Evolutionary conservation across 2,888 invertebrate species (phyloP).

Genomic region (Sinohyriopsis cumingii): DNA sequence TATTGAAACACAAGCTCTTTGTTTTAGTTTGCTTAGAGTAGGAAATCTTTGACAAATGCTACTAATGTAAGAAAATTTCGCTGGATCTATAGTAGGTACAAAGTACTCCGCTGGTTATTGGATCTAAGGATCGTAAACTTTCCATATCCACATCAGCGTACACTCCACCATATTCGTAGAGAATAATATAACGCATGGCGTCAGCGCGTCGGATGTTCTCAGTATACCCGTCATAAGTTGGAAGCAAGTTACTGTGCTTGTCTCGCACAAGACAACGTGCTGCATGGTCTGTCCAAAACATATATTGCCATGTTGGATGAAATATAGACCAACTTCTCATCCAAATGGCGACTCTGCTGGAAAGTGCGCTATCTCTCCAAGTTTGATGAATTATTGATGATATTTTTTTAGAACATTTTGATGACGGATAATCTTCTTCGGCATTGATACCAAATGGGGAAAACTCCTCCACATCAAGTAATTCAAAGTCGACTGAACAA

Average conservation of each 20-base stretch:
- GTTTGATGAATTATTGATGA: slow-evolving; percentile 60
- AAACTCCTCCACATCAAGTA: too few species aligned
- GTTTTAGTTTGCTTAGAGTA: slow-evolving; percentile 22
- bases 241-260: slow-evolving; percentile 54
- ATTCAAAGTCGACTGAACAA: too few species aligned
- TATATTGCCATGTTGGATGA: slow-evolving; percentile 68
- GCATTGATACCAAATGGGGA: too few species aligned
- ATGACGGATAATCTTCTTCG: too few species aligned
- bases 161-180: slow-evolving; percentile 68
- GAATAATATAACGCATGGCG: slow-evolving; percentile 64
- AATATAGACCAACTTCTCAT: slow-evolving; percentile 58
- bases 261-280: slow-evolving; percentile 59
- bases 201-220: slow-evolving; percentile 64
- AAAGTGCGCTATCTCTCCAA: slow-evolving; percentile 54
- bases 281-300: slow-evolving; percentile 68
- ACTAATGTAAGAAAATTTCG: slow-evolving; percentile 35
- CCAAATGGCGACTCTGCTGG: slow-evolving; percentile 52
- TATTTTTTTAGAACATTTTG: slow-evolving; percentile 25
- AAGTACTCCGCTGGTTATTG: slow-evolving; percentile 47
- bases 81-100: slow-evolving; percentile 43
- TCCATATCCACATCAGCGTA: slow-evolving; percentile 69
- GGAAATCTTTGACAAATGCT: slow-evolving; percentile 25
- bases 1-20: slow-evolving; percentile 31
- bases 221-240: slow-evolving; percentile 56
- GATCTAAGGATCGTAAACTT: slow-evolving; percentile 55